Conservation (phyloP, 2,888 invertebrate genomes). For the Drosophila seclusa region DNA sequence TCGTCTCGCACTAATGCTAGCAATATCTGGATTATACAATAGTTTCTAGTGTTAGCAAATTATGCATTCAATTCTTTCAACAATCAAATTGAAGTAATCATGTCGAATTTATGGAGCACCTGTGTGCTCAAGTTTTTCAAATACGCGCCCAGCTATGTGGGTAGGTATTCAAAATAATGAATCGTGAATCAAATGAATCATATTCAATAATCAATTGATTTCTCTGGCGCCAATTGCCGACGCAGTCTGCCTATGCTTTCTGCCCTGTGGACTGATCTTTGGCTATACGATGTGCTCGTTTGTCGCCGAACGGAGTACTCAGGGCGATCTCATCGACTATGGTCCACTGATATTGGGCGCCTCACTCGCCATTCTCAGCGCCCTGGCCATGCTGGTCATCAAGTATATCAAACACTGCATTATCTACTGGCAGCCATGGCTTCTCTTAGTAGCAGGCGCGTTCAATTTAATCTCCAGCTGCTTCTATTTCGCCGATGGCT, state of each 20-base stretch:
- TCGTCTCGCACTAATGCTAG: neutral
- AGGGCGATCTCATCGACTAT: constrained; percentile 66
- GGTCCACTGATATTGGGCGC: constrained; percentile 81
- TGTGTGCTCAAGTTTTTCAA: constrained; percentile 71
- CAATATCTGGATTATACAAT: neutral
- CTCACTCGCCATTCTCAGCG: constrained; percentile 64
- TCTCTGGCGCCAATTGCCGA: neutral
- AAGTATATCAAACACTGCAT: constrained; percentile 77
- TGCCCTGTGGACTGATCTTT: constrained; percentile 81
- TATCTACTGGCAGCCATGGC: constrained; percentile 78
- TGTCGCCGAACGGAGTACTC: constrained; percentile 69
- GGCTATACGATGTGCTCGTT: constrained; percentile 82
- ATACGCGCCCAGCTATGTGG: constrained; percentile 77
- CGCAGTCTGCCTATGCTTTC: constrained; percentile 76
- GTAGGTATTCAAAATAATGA: constrained; percentile 53
- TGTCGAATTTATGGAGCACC: constrained; percentile 74
- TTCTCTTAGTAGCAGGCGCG: constrained; percentile 66
- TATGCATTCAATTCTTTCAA: constrained; percentile 21
- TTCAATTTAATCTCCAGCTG: constrained; percentile 81
- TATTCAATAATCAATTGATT: neutral
- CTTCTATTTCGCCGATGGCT: constrained; percentile 81
- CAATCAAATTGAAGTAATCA: constrained; percentile 16
- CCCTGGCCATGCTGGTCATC: constrained; percentile 65
- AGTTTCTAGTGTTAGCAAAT: constrained; percentile 1
- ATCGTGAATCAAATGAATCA: constrained; percentile 4